Percentiles rank a stretch among this genome's conserved stretches.
These are phyloP conservation scores for Poeciliopsis turrubarensis DNA, from an alignment of 2,113 vertebrate species.

Conservation along the genomic window DNA sequence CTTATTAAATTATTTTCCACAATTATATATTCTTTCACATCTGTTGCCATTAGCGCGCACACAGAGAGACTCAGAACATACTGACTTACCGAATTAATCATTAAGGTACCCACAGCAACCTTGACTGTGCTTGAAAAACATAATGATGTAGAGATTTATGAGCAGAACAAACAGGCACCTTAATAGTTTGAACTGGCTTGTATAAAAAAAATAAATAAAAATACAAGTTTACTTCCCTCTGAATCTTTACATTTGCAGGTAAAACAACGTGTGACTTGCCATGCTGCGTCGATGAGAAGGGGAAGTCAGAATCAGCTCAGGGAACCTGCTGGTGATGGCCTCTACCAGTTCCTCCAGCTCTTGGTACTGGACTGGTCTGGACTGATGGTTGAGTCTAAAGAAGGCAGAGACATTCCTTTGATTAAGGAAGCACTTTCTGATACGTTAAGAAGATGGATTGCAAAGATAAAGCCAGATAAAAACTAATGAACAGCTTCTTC, in stretches of 20 bases:
- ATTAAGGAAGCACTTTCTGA: neutral
- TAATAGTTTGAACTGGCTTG: neutral
- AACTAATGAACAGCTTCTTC: neutral
- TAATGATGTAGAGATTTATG: neutral
- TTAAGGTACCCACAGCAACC: neutral
- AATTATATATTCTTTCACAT: no score
- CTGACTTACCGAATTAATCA: neutral
- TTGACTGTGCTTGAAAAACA: neutral
- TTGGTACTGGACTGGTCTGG: conserved; percentile 85
- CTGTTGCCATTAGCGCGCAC: no score
- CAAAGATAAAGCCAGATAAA: neutral
- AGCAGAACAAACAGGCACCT: neutral
- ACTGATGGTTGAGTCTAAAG: conserved; percentile 88
- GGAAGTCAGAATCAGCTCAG: conserved; percentile 75
- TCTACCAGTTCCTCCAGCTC: conserved; percentile 82
- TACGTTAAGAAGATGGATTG: neutral
- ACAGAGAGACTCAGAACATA: neutral
- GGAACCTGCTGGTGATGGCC: conserved; percentile 80
- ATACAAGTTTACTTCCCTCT: neutral
- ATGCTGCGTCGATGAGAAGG: conserved; percentile 12
- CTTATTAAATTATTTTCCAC: no score
- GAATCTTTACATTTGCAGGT: neutral
- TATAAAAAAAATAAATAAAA: neutral
- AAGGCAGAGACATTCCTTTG: conserved; percentile 22
- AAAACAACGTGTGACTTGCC: conserved; percentile 50